phyloP scores from a whole-genome alignment of 2,888 invertebrate species.

The Eucriotettix oculatus region DNA sequence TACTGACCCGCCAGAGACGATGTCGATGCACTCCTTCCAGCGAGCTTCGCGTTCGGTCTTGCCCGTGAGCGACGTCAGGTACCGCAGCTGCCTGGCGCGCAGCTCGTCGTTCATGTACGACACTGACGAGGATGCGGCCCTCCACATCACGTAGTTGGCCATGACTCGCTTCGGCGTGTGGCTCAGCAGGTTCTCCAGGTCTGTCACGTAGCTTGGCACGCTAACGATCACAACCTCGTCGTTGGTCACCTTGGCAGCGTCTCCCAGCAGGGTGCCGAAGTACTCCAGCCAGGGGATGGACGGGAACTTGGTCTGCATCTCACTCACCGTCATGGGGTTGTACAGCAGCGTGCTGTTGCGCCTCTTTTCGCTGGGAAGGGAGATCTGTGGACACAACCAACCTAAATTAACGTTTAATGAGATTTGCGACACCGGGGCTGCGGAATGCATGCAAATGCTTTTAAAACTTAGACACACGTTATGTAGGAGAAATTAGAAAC shows the following conservation, averaged over 20 bases:
- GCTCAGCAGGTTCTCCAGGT: constrained; percentile 44
- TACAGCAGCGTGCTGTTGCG: constrained; percentile 82
- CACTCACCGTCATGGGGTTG: constrained; percentile 71
- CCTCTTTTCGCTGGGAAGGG: constrained; percentile 73
- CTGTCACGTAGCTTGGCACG: constrained; percentile 63
- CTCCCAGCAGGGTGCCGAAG: constrained; percentile 61
- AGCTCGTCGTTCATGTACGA: constrained; percentile 65
- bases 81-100: constrained; percentile 61
- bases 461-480: too few relatives aligned
- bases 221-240: constrained; percentile 70
- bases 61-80: constrained; percentile 65
- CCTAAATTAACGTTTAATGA: background rate
- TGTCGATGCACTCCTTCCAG: constrained; percentile 84
- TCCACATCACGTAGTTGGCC: constrained; percentile 89
- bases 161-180: constrained; percentile 44
- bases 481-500: too few relatives aligned
- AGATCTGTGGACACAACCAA: constrained; percentile 41
- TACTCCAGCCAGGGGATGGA: constrained; percentile 69
- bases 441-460: too few relatives aligned
- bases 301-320: constrained; percentile 58
- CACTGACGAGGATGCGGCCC: constrained; percentile 65
- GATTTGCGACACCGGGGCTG: too few relatives aligned
- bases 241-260: constrained; percentile 38
- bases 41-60: constrained; percentile 70
- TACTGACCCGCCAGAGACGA: constrained; percentile 52